Evolutionary conservation across 2,113 vertebrate genomes (phyloP), one percentile per base, ranked within the genome.

Genomic region (Typhlomys cinereus): DNA sequence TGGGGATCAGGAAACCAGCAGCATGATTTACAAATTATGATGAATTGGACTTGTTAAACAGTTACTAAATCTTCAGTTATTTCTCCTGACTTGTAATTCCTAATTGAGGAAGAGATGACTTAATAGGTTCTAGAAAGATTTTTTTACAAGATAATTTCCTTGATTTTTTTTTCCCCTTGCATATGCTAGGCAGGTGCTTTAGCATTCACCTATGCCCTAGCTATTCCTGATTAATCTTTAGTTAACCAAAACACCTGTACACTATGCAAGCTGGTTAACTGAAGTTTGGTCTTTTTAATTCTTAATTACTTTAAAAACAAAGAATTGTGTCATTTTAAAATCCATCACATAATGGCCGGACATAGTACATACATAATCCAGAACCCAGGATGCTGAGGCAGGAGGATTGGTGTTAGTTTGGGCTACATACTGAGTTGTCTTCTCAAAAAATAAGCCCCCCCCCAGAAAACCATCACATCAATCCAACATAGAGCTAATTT

Each of bases 281-380:
- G 21, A 54, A 54, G 52, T 17, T 76, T 76, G 46, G 46, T 14
- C 29, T n/a, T n/a, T 54, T 54, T 54, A 54, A 54, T 54, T 54
- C 52, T 17, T 12, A 54, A 17, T 54, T 54, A 54, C 52, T 54
- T 54, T 54, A 54, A 54, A 54, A 54, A 54, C 52, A 54, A n/a
- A 88, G 82, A 95, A 44, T 82, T 88, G n/a, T 91, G 46, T 64
- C 7, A 73, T 81, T 89, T 94, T 85, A 81, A 18, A 64, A 46
- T 34, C 31, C 41, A 46, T 81, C 23, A 9, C 44, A 10, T 34
- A 29, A 27, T 13, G 2, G 52, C 21, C n/a, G n/a, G n/a, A n/a
- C n/a, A n/a, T n/a, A n/a, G n/a, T n/a, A n/a, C n/a, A n/a, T n/a
- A n/a, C n/a, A n/a, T n/a, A n/a, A 36, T n/a, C 31, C n/a, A 25